Percentiles rank a stretch among this genome's conserved stretches.
Conservation (phyloP, 2,888 invertebrate species). For the Dyspetes luteomarginatus region DNA sequence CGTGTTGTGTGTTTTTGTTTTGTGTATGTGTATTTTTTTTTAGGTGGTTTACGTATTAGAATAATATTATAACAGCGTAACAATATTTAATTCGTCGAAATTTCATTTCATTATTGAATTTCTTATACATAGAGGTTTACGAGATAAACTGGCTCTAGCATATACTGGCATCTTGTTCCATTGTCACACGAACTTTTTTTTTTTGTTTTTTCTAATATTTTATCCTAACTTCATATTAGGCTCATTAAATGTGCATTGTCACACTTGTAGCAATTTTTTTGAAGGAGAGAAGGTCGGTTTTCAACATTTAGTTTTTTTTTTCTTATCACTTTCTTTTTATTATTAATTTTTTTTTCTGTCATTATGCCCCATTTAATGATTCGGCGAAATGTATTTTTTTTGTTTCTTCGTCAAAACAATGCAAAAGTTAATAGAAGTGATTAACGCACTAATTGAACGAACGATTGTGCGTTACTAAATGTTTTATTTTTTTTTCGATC, state of each 20-base stretch:
- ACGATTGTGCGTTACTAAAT: slow-evolving; percentile 31
- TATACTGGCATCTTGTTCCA: slow-evolving; percentile 80
- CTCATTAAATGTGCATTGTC: slow-evolving; percentile 61
- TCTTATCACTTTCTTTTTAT: slow-evolving; percentile 33
- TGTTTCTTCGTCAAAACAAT: not conserved
- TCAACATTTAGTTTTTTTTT: slow-evolving; percentile 20
- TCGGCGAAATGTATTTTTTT: slow-evolving; percentile 6
- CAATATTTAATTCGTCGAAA: slow-evolving; percentile 66
- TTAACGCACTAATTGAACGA: slow-evolving; percentile 44
- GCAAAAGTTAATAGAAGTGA: slow-evolving; percentile 41
- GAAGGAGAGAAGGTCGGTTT: slow-evolving; percentile 49
- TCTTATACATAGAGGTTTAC: slow-evolving; percentile 73
- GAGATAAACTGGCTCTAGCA: slow-evolving; percentile 80
- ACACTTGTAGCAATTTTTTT: slow-evolving; percentile 8
- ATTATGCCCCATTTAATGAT: slow-evolving; percentile 19
- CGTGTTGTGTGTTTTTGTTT: slow-evolving; percentile 22
- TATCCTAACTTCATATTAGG: slow-evolving; percentile 58
- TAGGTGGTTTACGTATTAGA: slow-evolving; percentile 29
- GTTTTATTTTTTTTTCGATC: slow-evolving; percentile 30
- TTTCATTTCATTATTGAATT: slow-evolving; percentile 59
- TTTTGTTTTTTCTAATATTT: slow-evolving; percentile 11
- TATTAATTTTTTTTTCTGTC: slow-evolving; percentile 10
- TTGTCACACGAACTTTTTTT: slow-evolving; percentile 62
- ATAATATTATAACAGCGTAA: slow-evolving; percentile 70
- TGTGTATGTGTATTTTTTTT: slow-evolving; percentile 1